A percentile compares a stretch with the other conserved stretches of the same genome.
These are phyloP conservation scores for Halcyon smyrnensis DNA, from an alignment of 2,797 vertebrate genomes.

Conservation along the genomic window DNA sequence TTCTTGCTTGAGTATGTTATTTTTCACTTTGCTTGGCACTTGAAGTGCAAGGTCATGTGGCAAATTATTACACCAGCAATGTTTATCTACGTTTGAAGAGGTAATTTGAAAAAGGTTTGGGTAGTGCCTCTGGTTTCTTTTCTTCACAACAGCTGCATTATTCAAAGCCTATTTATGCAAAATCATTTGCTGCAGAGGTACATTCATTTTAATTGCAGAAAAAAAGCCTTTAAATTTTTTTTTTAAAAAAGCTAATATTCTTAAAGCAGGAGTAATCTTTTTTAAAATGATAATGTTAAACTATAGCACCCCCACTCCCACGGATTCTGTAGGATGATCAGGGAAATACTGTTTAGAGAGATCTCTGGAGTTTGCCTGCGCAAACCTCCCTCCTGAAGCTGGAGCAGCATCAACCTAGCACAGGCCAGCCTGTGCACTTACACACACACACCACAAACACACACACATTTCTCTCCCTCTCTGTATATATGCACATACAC, in stretches of 20 bases:
- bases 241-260: neutral
- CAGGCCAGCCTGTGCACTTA: neutral
- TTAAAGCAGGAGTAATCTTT: neutral
- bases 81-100: slow-evolving; percentile 15
- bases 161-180: slow-evolving; percentile 43
- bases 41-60: slow-evolving; percentile 46
- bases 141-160: slow-evolving; percentile 21
- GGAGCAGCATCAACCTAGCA: neutral
- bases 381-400: neutral
- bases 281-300: neutral
- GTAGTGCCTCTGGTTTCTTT: neutral
- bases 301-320: neutral
- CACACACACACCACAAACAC: neutral
- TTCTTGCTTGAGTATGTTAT: slow-evolving; percentile 31
- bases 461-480: neutral
- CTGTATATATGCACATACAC: neutral
- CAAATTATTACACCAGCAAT: slow-evolving; percentile 43
- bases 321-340: neutral
- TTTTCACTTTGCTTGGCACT: slow-evolving; percentile 54
- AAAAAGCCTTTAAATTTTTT: neutral
- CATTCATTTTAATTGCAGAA: slow-evolving; percentile 48
- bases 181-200: slow-evolving; percentile 32
- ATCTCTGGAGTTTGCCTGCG: neutral
- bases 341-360: neutral
- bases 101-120: slow-evolving; percentile 21